Evolutionary conservation across 92 coral and sea anemone species (phyloP), one percentile per base, ranked within the genome.

Genomic region (Parazoanthus darwini): DNA sequence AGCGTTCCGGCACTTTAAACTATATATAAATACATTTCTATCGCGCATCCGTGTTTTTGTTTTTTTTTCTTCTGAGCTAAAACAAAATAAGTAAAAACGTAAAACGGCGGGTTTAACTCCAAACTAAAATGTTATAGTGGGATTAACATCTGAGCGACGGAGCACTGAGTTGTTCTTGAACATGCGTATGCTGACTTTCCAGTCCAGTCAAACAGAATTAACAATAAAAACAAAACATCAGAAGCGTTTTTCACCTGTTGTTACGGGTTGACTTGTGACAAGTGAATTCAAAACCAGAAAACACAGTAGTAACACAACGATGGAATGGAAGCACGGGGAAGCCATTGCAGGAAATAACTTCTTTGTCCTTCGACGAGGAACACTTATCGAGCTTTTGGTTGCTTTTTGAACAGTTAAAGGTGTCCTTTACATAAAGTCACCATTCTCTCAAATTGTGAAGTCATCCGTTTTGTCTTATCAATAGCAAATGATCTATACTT

Each of bases 201-300:
- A 29, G 72, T 35, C 11, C 85, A 35, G 23, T 56, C 11, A 20
- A 80, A 26, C 73, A 80, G 70, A 35, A 16, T 25, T 29, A 51
- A 23, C 35, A 80, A 56, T 35, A 15, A 35, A 3, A 80, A 29
- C 36, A 29, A 20, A 39, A 23, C 23, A 10, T 8, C 6, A 76
- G 11, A 38, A 8, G 11, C n/a, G 50, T 38, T 9, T 33, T 68
- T 26, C 48, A 84, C 87, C 87, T 84, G 87, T 84, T 71, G 87
- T 84, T 46, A 84, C 87, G 59, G 87, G 87, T 84, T 84, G 78
- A 3, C 87, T 74, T 43, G 65, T 84, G 46, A 35, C 78, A 84
- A 33, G 87, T 48, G 79, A 71, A 26, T 16, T 14, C 38, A 13
- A 73, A 15, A 48, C 22, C 25, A 84, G 67, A 71, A 84, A 50